Evolutionary conservation across 92 coral and sea anemone species (phyloP).

Genomic region (Montipora capitata): DNA sequence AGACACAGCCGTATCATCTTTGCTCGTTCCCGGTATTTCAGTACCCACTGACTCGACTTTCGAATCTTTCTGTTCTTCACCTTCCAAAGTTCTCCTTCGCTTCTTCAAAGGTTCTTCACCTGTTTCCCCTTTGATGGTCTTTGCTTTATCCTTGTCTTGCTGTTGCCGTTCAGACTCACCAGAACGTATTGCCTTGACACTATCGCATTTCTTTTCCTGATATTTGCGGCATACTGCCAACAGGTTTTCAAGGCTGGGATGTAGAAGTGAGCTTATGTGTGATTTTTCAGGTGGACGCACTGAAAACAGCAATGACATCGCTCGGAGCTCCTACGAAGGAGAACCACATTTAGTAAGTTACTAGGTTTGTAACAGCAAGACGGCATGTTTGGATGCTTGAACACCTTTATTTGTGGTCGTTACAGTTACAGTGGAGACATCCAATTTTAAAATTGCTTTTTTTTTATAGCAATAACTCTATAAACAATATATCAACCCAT

Average conservation of each 20-base stretch:
- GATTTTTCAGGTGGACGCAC: conserved; percentile 88
- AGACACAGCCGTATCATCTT: conserved; percentile 54
- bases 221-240: conserved; percentile 81
- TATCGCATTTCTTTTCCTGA: conserved; percentile 79
- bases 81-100: conserved; percentile 65
- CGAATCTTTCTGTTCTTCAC: conserved; percentile 58
- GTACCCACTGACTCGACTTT: conserved; percentile 21
- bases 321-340: conserved; percentile 84
- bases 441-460: too few relatives aligned
- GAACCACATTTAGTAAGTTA: not conserved
- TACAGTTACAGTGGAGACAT: too few relatives aligned
- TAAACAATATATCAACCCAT: too few relatives aligned
- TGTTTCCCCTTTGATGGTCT: conserved; percentile 33
- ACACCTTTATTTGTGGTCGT: too few relatives aligned
- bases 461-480: too few relatives aligned
- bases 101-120: conserved; percentile 76
- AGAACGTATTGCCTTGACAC: conserved; percentile 38
- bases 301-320: conserved; percentile 84
- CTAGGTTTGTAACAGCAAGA: not conserved
- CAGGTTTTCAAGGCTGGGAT: conserved; percentile 87
- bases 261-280: conserved; percentile 80
- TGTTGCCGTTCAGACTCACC: conserved; percentile 24
- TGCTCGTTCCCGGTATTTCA: conserved; percentile 72
- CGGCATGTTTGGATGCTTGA: too few relatives aligned
- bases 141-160: conserved; percentile 42